Evolutionary conservation across 2,113 vertebrate species (phyloP).

Genomic region (Rhineura floridana): DNA sequence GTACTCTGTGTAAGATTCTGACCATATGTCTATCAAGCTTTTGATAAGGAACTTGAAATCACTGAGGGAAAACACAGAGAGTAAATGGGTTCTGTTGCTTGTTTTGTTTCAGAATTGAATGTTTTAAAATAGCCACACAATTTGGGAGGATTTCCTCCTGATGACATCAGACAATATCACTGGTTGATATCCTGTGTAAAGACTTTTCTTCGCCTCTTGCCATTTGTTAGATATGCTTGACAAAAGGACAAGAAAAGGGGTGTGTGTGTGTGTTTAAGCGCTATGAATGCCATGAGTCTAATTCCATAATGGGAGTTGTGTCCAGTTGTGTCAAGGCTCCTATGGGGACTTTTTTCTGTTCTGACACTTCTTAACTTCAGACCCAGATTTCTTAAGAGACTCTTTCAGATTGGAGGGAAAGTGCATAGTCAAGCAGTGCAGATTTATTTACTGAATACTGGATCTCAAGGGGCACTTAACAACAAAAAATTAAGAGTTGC

Average conservation of each 20-base stretch:
- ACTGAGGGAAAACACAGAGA: neutral
- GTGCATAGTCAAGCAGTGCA: neutral
- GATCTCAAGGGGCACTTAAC: no score
- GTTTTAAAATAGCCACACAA: neutral
- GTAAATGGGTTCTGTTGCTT: neutral
- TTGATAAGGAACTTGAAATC: neutral
- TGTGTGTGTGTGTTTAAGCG: neutral
- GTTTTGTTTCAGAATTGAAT: neutral
- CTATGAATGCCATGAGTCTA: neutral
- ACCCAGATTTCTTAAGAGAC: neutral
- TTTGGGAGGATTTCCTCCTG: conserved; percentile 20
- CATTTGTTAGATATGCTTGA: neutral
- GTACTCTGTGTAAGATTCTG: neutral
- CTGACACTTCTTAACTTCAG: neutral
- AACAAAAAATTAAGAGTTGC: no score
- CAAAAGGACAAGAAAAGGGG: conserved; percentile 6
- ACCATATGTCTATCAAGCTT: neutral
- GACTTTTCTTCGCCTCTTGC: neutral
- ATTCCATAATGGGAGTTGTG: neutral
- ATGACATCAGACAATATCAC: conserved; percentile 25
- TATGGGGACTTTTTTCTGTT: neutral
- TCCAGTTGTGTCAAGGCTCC: no score
- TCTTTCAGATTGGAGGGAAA: no score
- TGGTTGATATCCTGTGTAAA: conserved; percentile 15
- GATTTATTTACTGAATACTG: neutral